Percentiles rank a stretch among this genome's conserved stretches.
Evolutionary conservation across 1,140 invertebrate genomes (phyloP).

Genomic region (Ostrea edulis): DNA sequence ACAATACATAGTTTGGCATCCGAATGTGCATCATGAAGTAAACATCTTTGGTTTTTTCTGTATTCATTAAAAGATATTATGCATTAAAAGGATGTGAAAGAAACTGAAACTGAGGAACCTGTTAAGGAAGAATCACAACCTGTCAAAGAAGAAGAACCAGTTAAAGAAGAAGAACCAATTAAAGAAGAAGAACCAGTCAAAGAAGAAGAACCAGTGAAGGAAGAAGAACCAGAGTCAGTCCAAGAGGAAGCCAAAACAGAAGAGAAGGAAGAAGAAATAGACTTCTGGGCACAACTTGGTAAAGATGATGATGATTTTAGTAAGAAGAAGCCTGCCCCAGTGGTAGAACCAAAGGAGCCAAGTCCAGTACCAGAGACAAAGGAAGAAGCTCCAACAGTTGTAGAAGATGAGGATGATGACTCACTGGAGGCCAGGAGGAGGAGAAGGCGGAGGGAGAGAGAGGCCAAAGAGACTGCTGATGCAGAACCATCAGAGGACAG

Average conservation of each 20-base stretch:
- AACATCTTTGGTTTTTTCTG: neutral
- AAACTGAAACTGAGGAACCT: neutral
- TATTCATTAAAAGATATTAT: neutral
- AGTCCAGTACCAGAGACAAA: constrained; percentile 21
- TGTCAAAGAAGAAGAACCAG: constrained; percentile 4
- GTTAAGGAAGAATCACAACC: neutral
- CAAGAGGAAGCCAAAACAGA: neutral
- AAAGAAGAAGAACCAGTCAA: constrained; percentile 5
- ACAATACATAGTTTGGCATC: neutral
- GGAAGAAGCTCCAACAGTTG: neutral
- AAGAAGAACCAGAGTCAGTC: constrained; percentile 5
- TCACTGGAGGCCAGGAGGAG: constrained; percentile 12
- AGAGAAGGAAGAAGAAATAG: constrained; percentile 12
- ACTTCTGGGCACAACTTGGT: constrained; percentile 20
- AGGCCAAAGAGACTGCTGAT: neutral
- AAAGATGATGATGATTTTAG: constrained; percentile 29
- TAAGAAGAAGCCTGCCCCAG: neutral
- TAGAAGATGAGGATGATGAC: constrained; percentile 1
- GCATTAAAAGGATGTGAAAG: constrained; percentile 2
- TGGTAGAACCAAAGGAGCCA: neutral
- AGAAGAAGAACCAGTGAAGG: neutral
- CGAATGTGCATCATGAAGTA: neutral
- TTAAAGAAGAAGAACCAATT: neutral
- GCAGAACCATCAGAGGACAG: neutral
- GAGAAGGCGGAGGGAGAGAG: constrained; percentile 10